Conservation (phyloP, 2,113 vertebrate genomes). For the Salvelinus namaycush region DNA sequence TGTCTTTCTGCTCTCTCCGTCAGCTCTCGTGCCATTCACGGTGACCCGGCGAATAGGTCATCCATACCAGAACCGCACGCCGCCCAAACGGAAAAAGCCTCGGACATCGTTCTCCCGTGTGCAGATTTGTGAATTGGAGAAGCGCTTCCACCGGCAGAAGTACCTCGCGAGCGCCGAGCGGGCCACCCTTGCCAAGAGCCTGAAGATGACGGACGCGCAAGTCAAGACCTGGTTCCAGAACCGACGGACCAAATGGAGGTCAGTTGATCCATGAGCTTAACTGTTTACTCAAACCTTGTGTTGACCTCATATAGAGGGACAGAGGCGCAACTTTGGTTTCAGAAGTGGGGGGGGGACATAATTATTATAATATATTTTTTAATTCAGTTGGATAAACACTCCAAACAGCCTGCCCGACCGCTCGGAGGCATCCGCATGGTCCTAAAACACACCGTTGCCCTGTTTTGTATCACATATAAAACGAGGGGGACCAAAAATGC, state of each 20-base stretch:
- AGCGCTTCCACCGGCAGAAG: slow-evolving; percentile 96
- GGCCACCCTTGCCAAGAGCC: slow-evolving; percentile 89
- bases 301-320: too few species aligned
- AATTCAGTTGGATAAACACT: too few species aligned
- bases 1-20: slow-evolving; percentile 69
- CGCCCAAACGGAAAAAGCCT: slow-evolving; percentile 97
- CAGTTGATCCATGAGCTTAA: slow-evolving; percentile 32
- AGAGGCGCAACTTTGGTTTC: too few species aligned
- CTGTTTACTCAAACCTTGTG: not conserved
- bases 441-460: too few species aligned
- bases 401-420: too few species aligned
- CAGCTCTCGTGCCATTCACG: slow-evolving; percentile 93
- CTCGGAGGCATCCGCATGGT: too few species aligned
- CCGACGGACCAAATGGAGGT: slow-evolving; percentile 88
- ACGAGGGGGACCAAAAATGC: too few species aligned
- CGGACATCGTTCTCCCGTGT: slow-evolving; percentile 95
- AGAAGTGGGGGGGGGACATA: too few species aligned
- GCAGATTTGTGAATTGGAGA: slow-evolving; percentile 98
- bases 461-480: too few species aligned
- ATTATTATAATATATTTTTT: too few species aligned
- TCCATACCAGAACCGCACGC: slow-evolving; percentile 84
- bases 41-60: slow-evolving; percentile 97
- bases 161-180: slow-evolving; percentile 95
- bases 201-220: slow-evolving; percentile 98
- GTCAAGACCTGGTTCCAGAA: slow-evolving; percentile 86